A percentile compares a stretch with the other conserved stretches of the same genome.
Conservation (phyloP, 2,113 vertebrate genomes). For the Charina bottae region DNA sequence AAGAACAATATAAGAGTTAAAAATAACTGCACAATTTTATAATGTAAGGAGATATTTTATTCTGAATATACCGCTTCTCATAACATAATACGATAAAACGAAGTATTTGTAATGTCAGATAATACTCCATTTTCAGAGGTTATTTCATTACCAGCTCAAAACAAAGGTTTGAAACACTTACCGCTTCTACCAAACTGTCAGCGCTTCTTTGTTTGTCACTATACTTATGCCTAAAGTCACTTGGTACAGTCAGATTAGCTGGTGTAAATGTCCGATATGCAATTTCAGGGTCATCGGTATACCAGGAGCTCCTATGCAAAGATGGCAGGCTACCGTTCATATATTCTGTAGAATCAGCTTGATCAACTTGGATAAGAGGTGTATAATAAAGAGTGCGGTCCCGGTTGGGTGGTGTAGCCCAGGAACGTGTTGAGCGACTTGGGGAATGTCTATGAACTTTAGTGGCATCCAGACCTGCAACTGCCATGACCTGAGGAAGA, state of each 20-base stretch:
- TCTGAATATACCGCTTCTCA: not conserved
- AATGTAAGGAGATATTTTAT: not conserved
- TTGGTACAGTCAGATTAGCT: slow-evolving; percentile 90
- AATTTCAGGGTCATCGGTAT: slow-evolving; percentile 91
- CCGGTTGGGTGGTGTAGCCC: slow-evolving; percentile 90
- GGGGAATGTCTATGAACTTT: slow-evolving; percentile 93
- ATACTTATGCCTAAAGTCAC: slow-evolving; percentile 88
- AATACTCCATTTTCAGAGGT: not conserved
- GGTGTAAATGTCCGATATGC: slow-evolving; percentile 90
- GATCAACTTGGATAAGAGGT: slow-evolving; percentile 94
- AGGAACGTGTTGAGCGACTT: slow-evolving; percentile 91
- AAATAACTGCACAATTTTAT: not conserved
- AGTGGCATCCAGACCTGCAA: slow-evolving; percentile 95
- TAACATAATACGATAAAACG: not conserved
- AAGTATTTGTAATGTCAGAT: not conserved
- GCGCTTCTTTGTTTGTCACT: slow-evolving; percentile 97
- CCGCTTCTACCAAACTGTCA: slow-evolving; percentile 95
- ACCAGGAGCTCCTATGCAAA: slow-evolving; percentile 94
- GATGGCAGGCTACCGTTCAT: slow-evolving; percentile 86
- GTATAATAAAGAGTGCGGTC: slow-evolving; percentile 90
- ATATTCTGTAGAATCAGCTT: slow-evolving; percentile 82
- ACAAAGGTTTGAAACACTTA: slow-evolving; percentile 70
- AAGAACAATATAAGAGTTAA: not conserved
- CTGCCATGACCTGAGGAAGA: slow-evolving; percentile 90
- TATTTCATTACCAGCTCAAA: not conserved